phyloP scores from a whole-genome alignment of 2,888 invertebrate species.

The Chymomyza caudatula region DNA sequence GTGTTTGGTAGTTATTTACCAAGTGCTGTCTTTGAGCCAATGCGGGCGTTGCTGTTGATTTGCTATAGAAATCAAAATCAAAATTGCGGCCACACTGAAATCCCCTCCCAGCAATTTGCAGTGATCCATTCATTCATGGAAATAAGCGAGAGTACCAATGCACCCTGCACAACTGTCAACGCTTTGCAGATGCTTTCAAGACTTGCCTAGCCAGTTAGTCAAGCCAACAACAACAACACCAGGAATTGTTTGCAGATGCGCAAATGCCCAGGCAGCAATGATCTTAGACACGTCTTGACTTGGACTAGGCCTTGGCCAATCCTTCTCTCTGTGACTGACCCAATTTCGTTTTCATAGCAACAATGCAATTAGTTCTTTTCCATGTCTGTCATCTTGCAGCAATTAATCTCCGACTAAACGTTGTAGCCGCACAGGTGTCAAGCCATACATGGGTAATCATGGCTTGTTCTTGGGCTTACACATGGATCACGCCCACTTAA shows the following conservation, averaged over 20 bases:
- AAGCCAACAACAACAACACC: constrained; percentile 1
- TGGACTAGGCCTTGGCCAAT: not conserved
- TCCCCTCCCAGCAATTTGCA: not conserved
- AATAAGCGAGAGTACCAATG: constrained; percentile 35
- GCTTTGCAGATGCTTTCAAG: not conserved
- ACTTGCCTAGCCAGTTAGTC: not conserved
- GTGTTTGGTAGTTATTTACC: constrained; percentile 6
- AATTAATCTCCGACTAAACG: not conserved
- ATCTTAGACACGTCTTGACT: not conserved
- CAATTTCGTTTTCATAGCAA: constrained; percentile 39
- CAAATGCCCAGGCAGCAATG: constrained; percentile 30
- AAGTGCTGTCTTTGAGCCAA: not conserved
- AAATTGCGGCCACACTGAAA: constrained; percentile 3
- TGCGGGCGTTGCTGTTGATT: constrained; percentile 27
- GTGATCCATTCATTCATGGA: constrained; percentile 26
- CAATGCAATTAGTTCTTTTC: constrained; percentile 1
- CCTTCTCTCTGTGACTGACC: constrained; percentile 25
- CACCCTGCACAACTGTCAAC: not conserved
- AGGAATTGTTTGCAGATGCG: constrained; percentile 31
- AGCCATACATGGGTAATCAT: constrained; percentile 24
- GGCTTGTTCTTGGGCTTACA: not conserved
- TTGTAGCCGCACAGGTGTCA: not conserved
- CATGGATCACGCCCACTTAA: constrained; percentile 23
- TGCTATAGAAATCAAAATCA: constrained; percentile 59
- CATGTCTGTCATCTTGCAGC: not conserved